Percentiles rank a stretch among this genome's conserved stretches.
phyloP scores from a whole-genome alignment of 2,113 vertebrate genomes.

The Grus americana region DNA sequence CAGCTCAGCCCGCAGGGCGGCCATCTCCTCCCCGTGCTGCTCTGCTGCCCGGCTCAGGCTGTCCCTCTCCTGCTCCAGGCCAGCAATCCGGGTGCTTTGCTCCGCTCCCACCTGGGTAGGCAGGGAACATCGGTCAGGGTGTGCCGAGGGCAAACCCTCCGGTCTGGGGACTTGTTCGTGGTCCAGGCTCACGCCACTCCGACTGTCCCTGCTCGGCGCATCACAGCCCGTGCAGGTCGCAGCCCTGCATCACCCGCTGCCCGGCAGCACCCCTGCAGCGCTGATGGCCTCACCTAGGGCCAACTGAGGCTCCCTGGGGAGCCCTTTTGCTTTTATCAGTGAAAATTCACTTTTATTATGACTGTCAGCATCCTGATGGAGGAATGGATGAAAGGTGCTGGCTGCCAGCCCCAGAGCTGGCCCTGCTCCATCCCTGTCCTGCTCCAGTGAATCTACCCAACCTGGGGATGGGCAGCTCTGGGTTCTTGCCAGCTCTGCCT shows the following conservation, averaged over 20 bases:
- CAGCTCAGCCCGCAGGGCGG: constrained; percentile 68
- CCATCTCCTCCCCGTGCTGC: constrained; percentile 72
- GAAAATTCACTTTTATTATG: not conserved
- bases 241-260: not conserved
- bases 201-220: accelerated
- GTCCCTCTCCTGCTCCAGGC: constrained; percentile 78
- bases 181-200: not conserved
- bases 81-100: constrained; percentile 64
- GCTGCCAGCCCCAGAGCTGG: accelerated
- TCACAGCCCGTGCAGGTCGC: accelerated
- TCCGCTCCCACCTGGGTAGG: constrained; percentile 68
- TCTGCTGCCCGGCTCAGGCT: constrained; percentile 65
- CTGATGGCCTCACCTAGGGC: not conserved
- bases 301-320: not conserved
- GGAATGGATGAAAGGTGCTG: not conserved
- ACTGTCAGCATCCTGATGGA: not conserved
- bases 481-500: not conserved
- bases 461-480: not conserved
- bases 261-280: not conserved
- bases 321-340: not conserved
- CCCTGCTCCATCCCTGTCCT: not conserved
- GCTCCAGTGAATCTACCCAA: not conserved
- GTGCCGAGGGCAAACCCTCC: accelerated
- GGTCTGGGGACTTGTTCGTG: not conserved
- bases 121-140: accelerated